Evolutionary conservation across 2,888 invertebrate species (phyloP), one percentile per base, ranked within the genome.

Genomic region (Anthoptus insignis): DNA sequence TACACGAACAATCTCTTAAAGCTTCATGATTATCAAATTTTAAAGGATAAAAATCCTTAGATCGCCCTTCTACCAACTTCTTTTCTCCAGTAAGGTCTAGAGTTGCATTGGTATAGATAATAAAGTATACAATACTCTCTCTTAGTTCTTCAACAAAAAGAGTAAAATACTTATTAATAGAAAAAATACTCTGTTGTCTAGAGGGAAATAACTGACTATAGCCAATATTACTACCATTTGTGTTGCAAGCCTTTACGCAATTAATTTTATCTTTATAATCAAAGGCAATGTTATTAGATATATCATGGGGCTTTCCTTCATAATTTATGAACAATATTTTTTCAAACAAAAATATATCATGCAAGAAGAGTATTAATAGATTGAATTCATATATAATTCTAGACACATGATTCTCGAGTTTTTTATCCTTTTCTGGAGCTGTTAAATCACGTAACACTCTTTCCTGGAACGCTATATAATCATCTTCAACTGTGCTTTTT

Each of bases 281-380:
- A 61, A 70, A 11, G 16, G 64, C 16, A 68, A 70, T 70, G 53
- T 59, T 54, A 70, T 70, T 70, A 68, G 66, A 70, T 70, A 47
- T 68, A 70, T 65, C 68, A 70, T 24, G 59, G 68, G 11, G 58
- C 59, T 67, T 67, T 68, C 47, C 68, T 47, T 64, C 70, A 68
- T 14, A 71, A 67, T 66, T 75, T 59, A 76, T 67, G 34, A 68
- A 76, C 67, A 67, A 39, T n/a, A 76, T 73, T 24, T 75, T 69
- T 69, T 68, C 66, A 64, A 72, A 39, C 67, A 68, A 67, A 53
- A 72, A 73, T 73, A 74, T 74, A 34, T 69, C 67, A 71, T 76
- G 75, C 67, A 76, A 68, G 59, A 72, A 73, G 42, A 63, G 59
- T 52, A 72, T 69, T 69, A 76, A 70, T 67, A 76, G 66, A 74